Percentiles rank a stretch among this genome's conserved stretches.
Evolutionary conservation across 2,797 vertebrate species (phyloP).

Genomic region (Urophycis tenuis): DNA sequence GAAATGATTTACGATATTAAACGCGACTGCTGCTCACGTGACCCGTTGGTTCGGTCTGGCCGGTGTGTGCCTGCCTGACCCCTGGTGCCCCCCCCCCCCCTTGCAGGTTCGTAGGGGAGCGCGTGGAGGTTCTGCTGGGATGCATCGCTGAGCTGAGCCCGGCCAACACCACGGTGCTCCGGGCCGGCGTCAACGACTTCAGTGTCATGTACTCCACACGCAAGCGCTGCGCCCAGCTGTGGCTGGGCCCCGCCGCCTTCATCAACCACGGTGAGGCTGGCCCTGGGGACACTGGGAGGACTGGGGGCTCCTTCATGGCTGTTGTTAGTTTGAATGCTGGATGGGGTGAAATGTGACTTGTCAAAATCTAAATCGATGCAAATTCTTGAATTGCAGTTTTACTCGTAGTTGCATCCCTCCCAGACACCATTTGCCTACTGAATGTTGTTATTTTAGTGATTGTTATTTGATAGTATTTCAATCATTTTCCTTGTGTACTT

Average conservation of each 20-base stretch:
- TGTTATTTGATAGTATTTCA: not conserved
- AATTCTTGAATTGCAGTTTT: too few species aligned
- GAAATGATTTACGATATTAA: too few species aligned
- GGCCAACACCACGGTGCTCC: slow-evolving; percentile 76
- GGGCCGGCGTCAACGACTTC: slow-evolving; percentile 87
- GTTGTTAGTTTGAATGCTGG: too few species aligned
- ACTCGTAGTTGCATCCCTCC: not conserved
- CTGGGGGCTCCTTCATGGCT: too few species aligned
- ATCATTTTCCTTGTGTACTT: not conserved
- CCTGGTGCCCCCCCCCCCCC: not conserved
- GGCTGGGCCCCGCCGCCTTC: slow-evolving; percentile 90
- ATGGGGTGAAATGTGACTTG: too few species aligned
- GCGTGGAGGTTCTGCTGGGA: slow-evolving; percentile 85
- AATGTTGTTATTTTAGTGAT: not conserved
- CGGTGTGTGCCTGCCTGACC: too few species aligned
- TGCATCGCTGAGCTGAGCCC: slow-evolving; percentile 87
- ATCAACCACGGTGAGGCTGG: slow-evolving; percentile 90
- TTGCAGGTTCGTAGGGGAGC: slow-evolving; percentile 81
- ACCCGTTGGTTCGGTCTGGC: too few species aligned
- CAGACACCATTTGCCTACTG: not conserved
- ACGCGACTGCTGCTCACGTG: too few species aligned
- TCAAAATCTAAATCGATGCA: not conserved
- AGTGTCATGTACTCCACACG: slow-evolving; percentile 95
- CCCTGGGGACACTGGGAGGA: too few species aligned
- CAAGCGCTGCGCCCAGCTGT: slow-evolving; percentile 87